phyloP scores from a whole-genome alignment of 2,888 invertebrate species.

The Geotrupes spiniger region DNA sequence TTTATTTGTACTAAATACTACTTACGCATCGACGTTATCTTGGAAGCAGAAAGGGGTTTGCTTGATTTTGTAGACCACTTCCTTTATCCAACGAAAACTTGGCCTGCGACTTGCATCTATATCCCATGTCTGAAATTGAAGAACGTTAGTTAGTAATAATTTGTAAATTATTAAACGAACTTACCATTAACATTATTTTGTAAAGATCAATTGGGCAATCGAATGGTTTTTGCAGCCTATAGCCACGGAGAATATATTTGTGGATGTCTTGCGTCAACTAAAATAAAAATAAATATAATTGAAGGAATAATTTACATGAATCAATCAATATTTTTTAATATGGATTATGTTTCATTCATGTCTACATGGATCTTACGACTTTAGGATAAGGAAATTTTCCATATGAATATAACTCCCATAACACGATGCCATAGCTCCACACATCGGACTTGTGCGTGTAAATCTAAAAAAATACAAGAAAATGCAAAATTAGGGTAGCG shows the following conservation, averaged over 20 bases:
- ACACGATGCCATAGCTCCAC: constrained; percentile 99
- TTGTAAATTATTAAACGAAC: background rate
- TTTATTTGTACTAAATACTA: no score
- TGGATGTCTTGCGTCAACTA: constrained; percentile 92
- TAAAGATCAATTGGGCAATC: constrained; percentile 95
- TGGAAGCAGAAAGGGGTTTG: constrained; percentile 32
- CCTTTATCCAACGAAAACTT: constrained; percentile 73
- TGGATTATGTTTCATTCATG: constrained; percentile 6
- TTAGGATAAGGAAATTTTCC: constrained; percentile 98
- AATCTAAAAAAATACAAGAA: constrained; percentile 66
- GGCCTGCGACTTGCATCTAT: constrained; percentile 86
- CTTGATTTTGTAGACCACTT: constrained; percentile 60
- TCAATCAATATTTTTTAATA: no score
- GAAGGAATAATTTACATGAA: no score
- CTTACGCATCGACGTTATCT: no score
- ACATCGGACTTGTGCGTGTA: constrained; percentile 99
- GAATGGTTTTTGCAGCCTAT: constrained; percentile 99
- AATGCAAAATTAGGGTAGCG: no score
- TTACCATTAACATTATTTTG: constrained; percentile 87
- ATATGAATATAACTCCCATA: constrained; percentile 99
- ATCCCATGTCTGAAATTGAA: constrained; percentile 77
- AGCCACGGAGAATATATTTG: constrained; percentile 96
- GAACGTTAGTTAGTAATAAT: background rate
- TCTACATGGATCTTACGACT: constrained; percentile 78
- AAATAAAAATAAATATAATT: constrained; percentile 17